phyloP scores from a whole-genome alignment of 2,113 vertebrate genomes.

The Arizona elegans region DNA sequence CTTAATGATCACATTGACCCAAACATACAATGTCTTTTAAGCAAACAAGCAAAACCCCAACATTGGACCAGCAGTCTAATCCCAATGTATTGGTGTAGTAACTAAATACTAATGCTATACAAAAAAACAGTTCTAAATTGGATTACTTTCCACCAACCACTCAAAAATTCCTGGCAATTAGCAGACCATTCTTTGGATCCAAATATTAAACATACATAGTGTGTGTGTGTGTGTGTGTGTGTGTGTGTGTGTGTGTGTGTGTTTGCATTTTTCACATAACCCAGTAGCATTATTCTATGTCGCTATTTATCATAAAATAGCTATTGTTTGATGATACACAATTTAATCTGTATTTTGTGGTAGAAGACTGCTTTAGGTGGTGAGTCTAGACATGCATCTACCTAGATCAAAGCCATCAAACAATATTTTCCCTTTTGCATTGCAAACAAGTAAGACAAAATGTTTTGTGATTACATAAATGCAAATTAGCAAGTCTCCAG shows the following conservation, averaged over 20 bases:
- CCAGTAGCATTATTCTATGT: not conserved
- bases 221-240: not conserved
- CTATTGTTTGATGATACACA: not conserved
- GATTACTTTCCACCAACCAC: not conserved
- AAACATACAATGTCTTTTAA: not conserved
- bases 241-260: not conserved
- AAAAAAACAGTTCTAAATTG: not conserved
- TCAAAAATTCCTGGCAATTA: not conserved
- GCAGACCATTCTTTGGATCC: not conserved
- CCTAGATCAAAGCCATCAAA: not conserved
- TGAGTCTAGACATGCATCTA: not conserved
- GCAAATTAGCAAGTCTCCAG: not conserved
- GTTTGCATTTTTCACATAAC: not conserved
- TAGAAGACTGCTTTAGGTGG: not conserved
- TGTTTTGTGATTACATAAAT: not conserved
- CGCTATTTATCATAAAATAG: not conserved
- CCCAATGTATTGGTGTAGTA: not conserved
- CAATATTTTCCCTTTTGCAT: not conserved
- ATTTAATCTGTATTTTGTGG: not conserved
- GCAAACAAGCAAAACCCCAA: not conserved
- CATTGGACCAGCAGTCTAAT: not conserved
- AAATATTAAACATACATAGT: not conserved
- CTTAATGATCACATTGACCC: not conserved
- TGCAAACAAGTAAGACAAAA: not conserved
- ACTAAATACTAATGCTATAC: not conserved